Evolutionary conservation across 2,888 invertebrate species (phyloP), one percentile per base, ranked within the genome.

Genomic region (Arrhopalites spinosus): DNA sequence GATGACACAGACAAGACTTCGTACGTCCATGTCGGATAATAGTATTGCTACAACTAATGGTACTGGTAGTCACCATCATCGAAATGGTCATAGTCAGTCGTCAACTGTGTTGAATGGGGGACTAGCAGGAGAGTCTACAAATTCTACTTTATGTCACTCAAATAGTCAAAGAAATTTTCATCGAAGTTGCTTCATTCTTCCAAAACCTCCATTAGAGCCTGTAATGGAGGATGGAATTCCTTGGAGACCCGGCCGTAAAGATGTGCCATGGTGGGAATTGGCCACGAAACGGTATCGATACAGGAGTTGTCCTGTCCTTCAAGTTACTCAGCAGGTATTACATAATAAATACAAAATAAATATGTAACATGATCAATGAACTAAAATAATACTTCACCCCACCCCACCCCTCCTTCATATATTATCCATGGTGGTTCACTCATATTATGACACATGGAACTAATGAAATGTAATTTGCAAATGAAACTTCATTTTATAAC

Each of bases 181-280:
- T 73, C 77, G 82, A 43, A 81, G 81, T 80, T 82, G 82, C 61
- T 76, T 82, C 59, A 13, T 25, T 25, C 79, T 82, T 59, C 81
- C 81, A 36, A 82, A 82, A 79, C 81, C 81, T 70, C 82, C 80
- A 50, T 68, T 81, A 47, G 82, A 82, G 71, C 81, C 82, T 17
- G 82, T 82, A 1, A 79, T 81, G 81, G 82, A 82, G 68, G 72
- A 72, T 72, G 81, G 81, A n/a, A 86, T 86, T 73, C 85, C 86
- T 78, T 82, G 83, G 70, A 78, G 85, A 84, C 85, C 86, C 83
- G 36, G 36, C 11, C 90, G 90, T 83, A 91, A 92, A 43, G 89
- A 90, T 75, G 89, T 94, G 78, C 94, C 94, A 0, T 94, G 94
- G 94, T 94, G 93, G 91, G 94, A 94, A 86, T 86, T 94, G 83